Conservation (phyloP, 23 tunicate genomes). For the Botrylloides violaceus region DNA sequence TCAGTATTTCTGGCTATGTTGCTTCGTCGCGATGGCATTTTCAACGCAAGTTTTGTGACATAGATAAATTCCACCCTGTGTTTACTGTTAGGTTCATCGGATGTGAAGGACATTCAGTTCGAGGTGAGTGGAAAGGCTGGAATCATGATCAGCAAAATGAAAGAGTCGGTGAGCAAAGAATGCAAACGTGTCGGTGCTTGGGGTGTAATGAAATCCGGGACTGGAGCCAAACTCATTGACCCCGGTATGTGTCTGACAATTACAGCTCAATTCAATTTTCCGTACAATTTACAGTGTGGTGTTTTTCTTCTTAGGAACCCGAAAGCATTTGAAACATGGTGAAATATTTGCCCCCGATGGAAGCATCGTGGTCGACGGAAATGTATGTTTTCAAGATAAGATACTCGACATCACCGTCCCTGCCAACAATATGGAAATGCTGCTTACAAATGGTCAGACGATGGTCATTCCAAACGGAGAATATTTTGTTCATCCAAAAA, state of each 20-base stretch:
- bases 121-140: constrained; percentile 54
- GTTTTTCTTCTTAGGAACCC: constrained; percentile 27
- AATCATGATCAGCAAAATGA: constrained; percentile 63
- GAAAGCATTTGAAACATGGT: constrained; percentile 22
- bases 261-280: neutral
- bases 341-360: constrained; percentile 72
- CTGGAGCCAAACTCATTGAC: constrained; percentile 55
- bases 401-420: constrained; percentile 44
- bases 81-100: constrained; percentile 49
- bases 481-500: constrained; percentile 74
- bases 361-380: constrained; percentile 34
- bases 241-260: constrained; percentile 29
- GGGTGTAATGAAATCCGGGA: constrained; percentile 40
- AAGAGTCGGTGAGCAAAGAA: constrained; percentile 28
- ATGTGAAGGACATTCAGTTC: constrained; percentile 44
- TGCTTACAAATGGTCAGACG: constrained; percentile 67
- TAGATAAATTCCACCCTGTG: too few species aligned
- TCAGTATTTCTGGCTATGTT: too few species aligned
- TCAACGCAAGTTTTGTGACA: too few species aligned
- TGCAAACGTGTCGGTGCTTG: constrained; percentile 51
- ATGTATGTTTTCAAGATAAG: constrained; percentile 34
- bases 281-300: neutral
- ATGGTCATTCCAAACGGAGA: constrained; percentile 52
- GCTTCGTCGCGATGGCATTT: too few species aligned
- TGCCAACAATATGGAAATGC: constrained; percentile 48